Conservation (phyloP, 2,113 vertebrate species). For the Cynoglossus semilaevis region DNA sequence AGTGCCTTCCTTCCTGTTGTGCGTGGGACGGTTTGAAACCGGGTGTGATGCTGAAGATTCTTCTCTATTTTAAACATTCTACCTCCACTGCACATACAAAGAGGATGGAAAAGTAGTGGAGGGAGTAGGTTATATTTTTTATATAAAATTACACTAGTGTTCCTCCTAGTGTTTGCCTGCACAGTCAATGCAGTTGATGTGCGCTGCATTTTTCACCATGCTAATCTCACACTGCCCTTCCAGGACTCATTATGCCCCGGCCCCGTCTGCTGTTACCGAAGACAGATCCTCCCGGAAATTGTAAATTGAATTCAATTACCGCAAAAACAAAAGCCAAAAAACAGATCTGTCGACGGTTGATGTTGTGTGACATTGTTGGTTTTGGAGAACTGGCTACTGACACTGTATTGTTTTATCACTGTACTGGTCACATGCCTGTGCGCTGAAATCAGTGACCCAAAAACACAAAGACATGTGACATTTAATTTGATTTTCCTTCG, state of each 20-base stretch:
- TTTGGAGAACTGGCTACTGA: no score
- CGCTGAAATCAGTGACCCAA: slow-evolving; percentile 12
- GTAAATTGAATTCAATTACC: no score
- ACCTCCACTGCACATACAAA: background rate
- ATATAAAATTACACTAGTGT: no score
- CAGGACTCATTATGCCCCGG: slow-evolving; percentile 11
- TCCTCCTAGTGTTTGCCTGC: background rate
- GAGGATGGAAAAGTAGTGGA: background rate
- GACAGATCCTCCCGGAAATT: no score
- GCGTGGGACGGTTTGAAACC: background rate
- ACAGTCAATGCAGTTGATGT: background rate
- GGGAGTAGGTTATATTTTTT: no score
- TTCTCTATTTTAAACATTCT: background rate
- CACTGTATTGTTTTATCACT: no score
- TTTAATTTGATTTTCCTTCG: background rate
- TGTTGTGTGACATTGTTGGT: no score
- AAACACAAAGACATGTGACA: background rate
- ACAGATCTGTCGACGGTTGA: no score
- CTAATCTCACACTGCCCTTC: slow-evolving; percentile 5
- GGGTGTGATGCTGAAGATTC: slow-evolving; percentile 17
- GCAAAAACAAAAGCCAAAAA: no score
- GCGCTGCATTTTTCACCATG: slow-evolving; percentile 25
- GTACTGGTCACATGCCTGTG: no score
- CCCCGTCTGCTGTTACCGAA: slow-evolving; percentile 17
- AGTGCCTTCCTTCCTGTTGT: slow-evolving; percentile 45